Conservation (phyloP, 1,140 invertebrate genomes). For the Kradibia gibbosae region DNA sequence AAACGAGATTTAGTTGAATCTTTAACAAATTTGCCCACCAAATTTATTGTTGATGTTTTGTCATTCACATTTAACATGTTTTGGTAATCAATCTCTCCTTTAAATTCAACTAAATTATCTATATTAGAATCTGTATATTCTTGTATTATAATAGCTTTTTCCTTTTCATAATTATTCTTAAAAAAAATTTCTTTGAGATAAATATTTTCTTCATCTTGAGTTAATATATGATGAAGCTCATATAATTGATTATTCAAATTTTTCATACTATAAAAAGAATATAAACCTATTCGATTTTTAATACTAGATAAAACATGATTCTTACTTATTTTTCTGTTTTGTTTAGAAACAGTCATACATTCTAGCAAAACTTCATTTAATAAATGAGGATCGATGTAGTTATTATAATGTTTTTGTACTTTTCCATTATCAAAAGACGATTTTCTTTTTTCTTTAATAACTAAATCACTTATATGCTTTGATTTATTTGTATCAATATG, state of each 20-base stretch:
- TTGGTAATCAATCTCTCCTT: too few relatives aligned
- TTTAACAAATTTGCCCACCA: not conserved
- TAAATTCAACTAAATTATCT: too few relatives aligned
- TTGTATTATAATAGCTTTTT: not conserved
- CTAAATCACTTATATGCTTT: constrained; percentile 57
- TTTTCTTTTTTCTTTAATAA: constrained; percentile 52
- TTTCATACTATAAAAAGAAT: constrained; percentile 25
- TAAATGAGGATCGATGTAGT: constrained; percentile 12
- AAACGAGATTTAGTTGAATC: constrained; percentile 54
- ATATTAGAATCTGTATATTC: not conserved
- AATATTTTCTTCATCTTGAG: constrained; percentile 24
- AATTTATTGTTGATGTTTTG: not conserved
- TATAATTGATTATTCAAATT: constrained; percentile 33
- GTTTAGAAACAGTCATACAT: not conserved
- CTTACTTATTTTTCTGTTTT: constrained; percentile 1
- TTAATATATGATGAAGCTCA: constrained; percentile 27
- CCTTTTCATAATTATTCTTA: not conserved
- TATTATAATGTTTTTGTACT: not conserved
- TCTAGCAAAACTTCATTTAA: constrained; percentile 31
- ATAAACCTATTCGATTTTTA: not conserved
- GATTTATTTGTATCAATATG: constrained; percentile 56
- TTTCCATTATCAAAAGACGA: not conserved
- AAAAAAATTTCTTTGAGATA: constrained; percentile 24
- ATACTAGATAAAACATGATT: constrained; percentile 26
- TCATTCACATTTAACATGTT: not conserved